Evolutionary conservation across 2,113 vertebrate species (phyloP), one percentile per base, ranked within the genome.

Genomic region (Sminthopsis crassicaudata): DNA sequence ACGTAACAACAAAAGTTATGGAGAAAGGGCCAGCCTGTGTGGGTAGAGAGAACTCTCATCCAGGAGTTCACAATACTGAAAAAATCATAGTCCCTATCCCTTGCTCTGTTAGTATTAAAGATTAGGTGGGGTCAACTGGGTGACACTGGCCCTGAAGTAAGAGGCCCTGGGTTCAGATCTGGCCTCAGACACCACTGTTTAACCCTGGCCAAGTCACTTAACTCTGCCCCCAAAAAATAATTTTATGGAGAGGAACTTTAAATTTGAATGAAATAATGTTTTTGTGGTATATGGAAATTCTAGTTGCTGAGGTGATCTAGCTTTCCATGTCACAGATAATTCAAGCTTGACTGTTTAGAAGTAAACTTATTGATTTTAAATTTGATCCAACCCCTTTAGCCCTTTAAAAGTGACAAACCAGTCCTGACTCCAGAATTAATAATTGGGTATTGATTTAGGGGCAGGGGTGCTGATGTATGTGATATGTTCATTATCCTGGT

Each of bases 401-500:
- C 46, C 7, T 25, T 53, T 76, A 55, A 90, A 53, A 10, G 42
- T 92, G 50, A 67, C 50, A 53, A 84, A 42, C 48, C 22, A 7
- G 30, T 27, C 89, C 90, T 92, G 53, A 67, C 50, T 46, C 97
- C 6, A 10, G 10, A 52, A 92, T 52, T 10, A 53, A 91, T 89
- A 48, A 8, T 42, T 12, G 0, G 0, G 46, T 67, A 27, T 89
- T 14, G 0, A 42, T 51, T 51, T 90, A 89, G 54, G 92, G 30
- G 25, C 26, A 2, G 12, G 88, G 46, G 6, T 0, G 3, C 2
- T 10, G 25, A 2, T 2, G 1, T 46, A 5, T 12, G 0, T 7
- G 50, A 48, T 48, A 51, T 7, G 36, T 91, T 30, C 46, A 24
- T 51, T 91, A 48, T 60, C 91, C 67, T 42, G 67, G n/a, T 22